These are phyloP conservation scores for Corythornis vintsioides DNA, from an alignment of 2,113 vertebrate species.

Conservation along the genomic window DNA sequence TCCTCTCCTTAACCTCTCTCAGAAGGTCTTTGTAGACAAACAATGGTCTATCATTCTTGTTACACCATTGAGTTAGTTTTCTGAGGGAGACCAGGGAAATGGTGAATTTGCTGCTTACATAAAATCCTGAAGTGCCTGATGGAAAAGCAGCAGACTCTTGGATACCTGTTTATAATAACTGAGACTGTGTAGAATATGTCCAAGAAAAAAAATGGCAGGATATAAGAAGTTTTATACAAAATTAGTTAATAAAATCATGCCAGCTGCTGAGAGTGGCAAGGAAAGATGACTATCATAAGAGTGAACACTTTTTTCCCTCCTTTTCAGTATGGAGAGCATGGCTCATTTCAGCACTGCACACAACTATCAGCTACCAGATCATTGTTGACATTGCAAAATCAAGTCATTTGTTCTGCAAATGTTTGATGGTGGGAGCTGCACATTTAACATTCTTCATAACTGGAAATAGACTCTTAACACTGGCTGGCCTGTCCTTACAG, in stretches of 20 bases:
- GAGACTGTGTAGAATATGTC: not conserved
- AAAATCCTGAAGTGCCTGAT: not conserved
- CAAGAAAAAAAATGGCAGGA: not conserved
- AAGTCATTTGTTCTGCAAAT: not conserved
- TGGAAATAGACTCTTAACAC: not conserved
- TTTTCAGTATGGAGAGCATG: not conserved
- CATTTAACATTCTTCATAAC: not conserved
- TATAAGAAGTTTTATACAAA: not conserved
- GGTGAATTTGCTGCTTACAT: not conserved
- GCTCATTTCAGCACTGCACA: not conserved
- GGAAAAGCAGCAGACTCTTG: not conserved
- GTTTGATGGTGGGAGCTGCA: not conserved
- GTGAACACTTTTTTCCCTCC: not conserved
- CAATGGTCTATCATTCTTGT: not conserved
- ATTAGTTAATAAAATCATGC: not conserved
- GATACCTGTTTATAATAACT: not conserved
- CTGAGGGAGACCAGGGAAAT: not conserved
- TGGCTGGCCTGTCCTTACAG: not conserved
- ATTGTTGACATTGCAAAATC: not conserved
- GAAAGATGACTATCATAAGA: fast-evolving
- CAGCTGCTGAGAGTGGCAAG: not conserved
- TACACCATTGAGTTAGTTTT: not conserved
- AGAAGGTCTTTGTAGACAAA: not conserved
- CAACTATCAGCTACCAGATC: not conserved
- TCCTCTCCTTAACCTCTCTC: not conserved